Percentiles rank a stretch among this genome's conserved stretches.
These are phyloP conservation scores for Ricordea florida DNA, from an alignment of 92 coral and sea anemone species.

Conservation along the genomic window DNA sequence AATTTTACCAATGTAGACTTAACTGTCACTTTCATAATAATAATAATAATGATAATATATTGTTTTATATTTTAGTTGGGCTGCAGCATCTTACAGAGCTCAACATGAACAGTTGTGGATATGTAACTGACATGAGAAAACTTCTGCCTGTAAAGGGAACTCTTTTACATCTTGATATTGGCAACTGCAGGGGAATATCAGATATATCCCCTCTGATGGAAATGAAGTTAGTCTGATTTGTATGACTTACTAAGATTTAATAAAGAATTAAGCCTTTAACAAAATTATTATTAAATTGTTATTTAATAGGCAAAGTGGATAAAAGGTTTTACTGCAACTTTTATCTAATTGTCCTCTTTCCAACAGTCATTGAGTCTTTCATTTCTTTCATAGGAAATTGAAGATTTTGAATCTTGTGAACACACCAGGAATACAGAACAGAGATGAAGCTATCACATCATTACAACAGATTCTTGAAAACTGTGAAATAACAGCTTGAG, in stretches of 20 bases:
- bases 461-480: constrained; percentile 69
- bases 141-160: constrained; percentile 83
- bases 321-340: too few relatives aligned
- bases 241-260: too few relatives aligned
- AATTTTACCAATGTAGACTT: too few relatives aligned
- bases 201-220: constrained; percentile 80
- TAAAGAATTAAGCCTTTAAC: too few relatives aligned
- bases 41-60: too few relatives aligned
- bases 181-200: constrained; percentile 77
- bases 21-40: too few relatives aligned
- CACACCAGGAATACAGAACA: constrained; percentile 72
- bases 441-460: constrained; percentile 67
- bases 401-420: constrained; percentile 68
- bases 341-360: neutral
- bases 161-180: constrained; percentile 74
- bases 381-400: constrained; percentile 55
- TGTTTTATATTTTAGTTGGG: constrained; percentile 58
- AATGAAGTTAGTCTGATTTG: constrained; percentile 61
- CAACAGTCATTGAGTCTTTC: too few relatives aligned
- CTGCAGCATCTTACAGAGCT: constrained; percentile 74
- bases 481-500: neutral
- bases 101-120: constrained; percentile 84
- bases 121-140: constrained; percentile 78
- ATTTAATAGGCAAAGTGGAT: too few relatives aligned
- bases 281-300: too few relatives aligned